phyloP scores from a whole-genome alignment of 2,797 vertebrate genomes.

The Eulemur mongoz region DNA sequence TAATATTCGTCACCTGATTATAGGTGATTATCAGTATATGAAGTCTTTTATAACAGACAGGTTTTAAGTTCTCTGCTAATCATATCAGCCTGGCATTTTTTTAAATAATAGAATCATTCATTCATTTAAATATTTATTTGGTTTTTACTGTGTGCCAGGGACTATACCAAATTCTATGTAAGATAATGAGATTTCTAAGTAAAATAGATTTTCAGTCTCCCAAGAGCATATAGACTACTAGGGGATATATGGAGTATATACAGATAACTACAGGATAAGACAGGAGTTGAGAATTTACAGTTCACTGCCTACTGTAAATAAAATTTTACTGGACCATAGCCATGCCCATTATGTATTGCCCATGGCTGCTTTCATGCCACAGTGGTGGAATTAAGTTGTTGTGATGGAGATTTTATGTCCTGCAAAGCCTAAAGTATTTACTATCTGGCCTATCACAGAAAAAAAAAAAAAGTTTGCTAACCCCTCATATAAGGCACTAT shows the following conservation, averaged over 20 bases:
- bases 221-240: not conserved
- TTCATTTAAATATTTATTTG: not conserved
- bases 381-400: not conserved
- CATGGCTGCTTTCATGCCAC: not conserved
- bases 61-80: not conserved
- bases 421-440: not conserved
- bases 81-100: not conserved
- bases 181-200: not conserved
- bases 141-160: not conserved
- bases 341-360: not conserved
- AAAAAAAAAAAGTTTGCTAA: not conserved
- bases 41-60: not conserved
- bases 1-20: not conserved
- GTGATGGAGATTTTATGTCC: not conserved
- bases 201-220: conserved; percentile 7
- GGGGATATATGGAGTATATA: not conserved
- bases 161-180: not conserved
- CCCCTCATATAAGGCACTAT: not conserved
- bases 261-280: not conserved
- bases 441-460: not conserved
- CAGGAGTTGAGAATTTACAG: not conserved
- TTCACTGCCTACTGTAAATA: not conserved
- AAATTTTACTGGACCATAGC: not conserved
- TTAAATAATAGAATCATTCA: not conserved
- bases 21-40: not conserved